A percentile compares a stretch with the other conserved stretches of the same genome.
phyloP scores from a whole-genome alignment of 2,888 invertebrate genomes.

The Prosapia bicincta region DNA sequence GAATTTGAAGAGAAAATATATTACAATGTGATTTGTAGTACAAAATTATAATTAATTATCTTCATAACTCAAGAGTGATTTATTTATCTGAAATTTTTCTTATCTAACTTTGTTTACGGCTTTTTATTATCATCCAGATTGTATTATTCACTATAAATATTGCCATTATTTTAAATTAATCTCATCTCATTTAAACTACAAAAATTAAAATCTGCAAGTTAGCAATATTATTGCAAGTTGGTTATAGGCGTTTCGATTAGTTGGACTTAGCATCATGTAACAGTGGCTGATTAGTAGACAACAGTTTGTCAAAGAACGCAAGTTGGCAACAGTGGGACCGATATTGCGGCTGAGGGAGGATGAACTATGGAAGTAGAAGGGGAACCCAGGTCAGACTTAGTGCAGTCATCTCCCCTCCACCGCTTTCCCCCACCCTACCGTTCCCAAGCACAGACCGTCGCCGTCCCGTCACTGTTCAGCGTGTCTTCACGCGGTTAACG shows the following conservation, averaged over 20 bases:
- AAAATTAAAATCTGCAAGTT: no score
- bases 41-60: no score
- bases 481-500: slow-evolving; percentile 18
- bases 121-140: no score
- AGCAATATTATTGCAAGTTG: no score
- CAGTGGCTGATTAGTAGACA: neutral
- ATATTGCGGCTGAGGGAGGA: slow-evolving; percentile 52
- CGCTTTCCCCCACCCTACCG: slow-evolving; percentile 16
- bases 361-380: slow-evolving; percentile 36
- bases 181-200: no score
- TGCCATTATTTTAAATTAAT: no score
- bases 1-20: no score
- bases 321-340: slow-evolving; percentile 48
- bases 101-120: no score
- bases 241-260: neutral
- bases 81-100: no score
- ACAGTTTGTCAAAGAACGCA: neutral
- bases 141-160: no score
- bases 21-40: no score
- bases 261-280: neutral
- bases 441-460: slow-evolving; percentile 20
- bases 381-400: slow-evolving; percentile 42
- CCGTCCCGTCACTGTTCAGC: slow-evolving; percentile 18
- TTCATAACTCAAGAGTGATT: no score
- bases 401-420: slow-evolving; percentile 21